Base-by-base conservation (phyloP, 2,797 vertebrate genomes). In the Typhlichthys eigenmanni region DNA sequence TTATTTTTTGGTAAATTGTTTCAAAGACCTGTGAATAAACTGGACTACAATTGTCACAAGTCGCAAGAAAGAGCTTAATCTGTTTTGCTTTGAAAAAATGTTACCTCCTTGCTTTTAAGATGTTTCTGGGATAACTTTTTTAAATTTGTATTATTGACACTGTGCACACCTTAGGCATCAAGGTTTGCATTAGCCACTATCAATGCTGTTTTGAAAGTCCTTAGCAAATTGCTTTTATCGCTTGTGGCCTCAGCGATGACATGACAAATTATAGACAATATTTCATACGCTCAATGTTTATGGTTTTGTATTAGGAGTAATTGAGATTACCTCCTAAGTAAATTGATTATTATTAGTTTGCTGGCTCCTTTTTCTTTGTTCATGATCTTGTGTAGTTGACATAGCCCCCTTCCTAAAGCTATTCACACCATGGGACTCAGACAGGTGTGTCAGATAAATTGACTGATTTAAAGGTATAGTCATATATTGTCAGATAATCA, bases 61-160 rank as follows among this genome's bases (percentile, higher is more conserved):
- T 38, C 34, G 6, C 34, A 6, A 6, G 34, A 38, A 8, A 38
- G 34, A 38, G 34, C 34, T 38, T 38, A 0, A 8, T 38, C 34
- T 8, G 5, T 38, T 38, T 38, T 3, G 34, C 34, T 38, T 38
- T 38, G 19, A 8, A 8, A 38, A 38, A 38, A 51, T 38, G 64
- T 58, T 66, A 72, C 54, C 13, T 16, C n/a, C 56, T 3, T 49
- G 62, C 57, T 38, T 19, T 68, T 57, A 64, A 66, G 69, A 76
- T 52, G 14, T 14, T 59, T 48, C 54, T 9, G 50, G 82, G 59
- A 45, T 62, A 72, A 66, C 64, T 80, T 79, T 84, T 77, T 68
- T 64, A 12, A 43, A 19, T 19, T 19, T 19, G 19, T 0, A 13
- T 14, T 49, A 49, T 49, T 13, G 47, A 6, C 60, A 66, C 72